Percentiles rank a stretch among this genome's conserved stretches.
Conservation (phyloP, 92 coral and sea anemone genomes). For the Phymanthus crucifer region DNA sequence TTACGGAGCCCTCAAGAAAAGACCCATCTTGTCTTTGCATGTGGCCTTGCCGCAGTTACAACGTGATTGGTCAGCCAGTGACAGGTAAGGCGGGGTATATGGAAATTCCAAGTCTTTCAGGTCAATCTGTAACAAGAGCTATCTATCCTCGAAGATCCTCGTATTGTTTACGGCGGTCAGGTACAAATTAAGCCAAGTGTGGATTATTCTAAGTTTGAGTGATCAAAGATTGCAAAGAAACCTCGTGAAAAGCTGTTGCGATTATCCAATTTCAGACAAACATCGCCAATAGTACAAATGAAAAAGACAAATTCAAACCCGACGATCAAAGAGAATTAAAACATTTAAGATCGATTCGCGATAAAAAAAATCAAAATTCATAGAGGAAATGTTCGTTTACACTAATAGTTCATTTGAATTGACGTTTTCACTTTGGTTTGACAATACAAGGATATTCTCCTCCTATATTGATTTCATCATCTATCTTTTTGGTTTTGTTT, state of each 20-base stretch:
- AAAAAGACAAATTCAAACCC: neutral
- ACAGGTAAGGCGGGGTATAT: conserved; percentile 4
- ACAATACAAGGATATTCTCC: neutral
- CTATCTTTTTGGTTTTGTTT: neutral
- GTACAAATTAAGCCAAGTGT: neutral
- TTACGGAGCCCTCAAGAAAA: conserved; percentile 14
- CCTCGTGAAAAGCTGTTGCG: neutral
- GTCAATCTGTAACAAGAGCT: neutral
- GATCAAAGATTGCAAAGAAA: neutral
- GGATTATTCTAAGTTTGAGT: neutral
- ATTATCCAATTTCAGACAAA: neutral
- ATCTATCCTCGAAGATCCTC: neutral
- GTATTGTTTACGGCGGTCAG: conserved; percentile 1
- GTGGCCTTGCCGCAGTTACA: conserved; percentile 28
- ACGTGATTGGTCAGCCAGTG: conserved; percentile 11
- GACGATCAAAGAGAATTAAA: neutral
- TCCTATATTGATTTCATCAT: neutral
- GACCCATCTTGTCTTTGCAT: conserved; percentile 41
- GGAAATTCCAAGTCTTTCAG: conserved; percentile 21
- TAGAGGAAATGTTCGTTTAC: neutral
- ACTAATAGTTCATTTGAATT: neutral
- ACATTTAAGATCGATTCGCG: neutral
- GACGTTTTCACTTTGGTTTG: conserved; percentile 1
- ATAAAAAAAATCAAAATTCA: conserved; percentile 5
- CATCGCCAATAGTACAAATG: neutral